Evolutionary conservation across 1,140 invertebrate genomes (phyloP), one percentile per base, ranked within the genome.

Genomic region (Pogonognathellus flavescens): DNA sequence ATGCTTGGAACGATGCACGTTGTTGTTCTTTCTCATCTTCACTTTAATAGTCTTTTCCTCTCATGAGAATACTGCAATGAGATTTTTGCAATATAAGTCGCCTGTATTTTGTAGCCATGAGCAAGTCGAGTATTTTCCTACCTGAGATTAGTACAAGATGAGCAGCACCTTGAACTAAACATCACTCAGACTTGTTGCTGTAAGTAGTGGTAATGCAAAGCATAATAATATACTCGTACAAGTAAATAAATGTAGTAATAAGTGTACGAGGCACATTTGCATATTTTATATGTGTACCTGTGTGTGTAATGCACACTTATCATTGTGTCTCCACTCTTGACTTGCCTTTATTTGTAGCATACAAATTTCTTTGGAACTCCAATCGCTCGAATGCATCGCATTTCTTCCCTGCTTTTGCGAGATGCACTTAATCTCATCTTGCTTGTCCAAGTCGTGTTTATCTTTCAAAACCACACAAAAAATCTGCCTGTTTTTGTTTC

Each of bases 371-470:
- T 66, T 66, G 31, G 31, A 41, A 41, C 6, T 41, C 31, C 31
- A 41, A 41, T 25, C 25, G 62, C 25, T 66, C 25, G 62, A 66
- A 25, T 66, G 62, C 22, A 66, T 66, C 14, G 62, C 9, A 25
- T 25, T 14, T 14, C 20, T 14, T 66, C 62, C 25, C 18, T 13
- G 25, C 20, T 41, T 41, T 41, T 41, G 31, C 31, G 31, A 41
- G 31, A 41, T 41, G 31, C 31, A 41, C 31, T 41, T 41, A 41
- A 41, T 41, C 31, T 66, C 20, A 66, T 13, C 22, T 1, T 22
- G 20, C 62, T 66, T 66, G 11, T 66, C 62, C 25, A 25, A 20
- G 62, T 66, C 22, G 62, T 66, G 62, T 66, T 66, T 66, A 22
- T 66, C 62, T 66, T 41, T 41, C 31, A 41, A 41, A 41, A 41